Evolutionary conservation across 2,113 vertebrate genomes (phyloP), one percentile per base, ranked within the genome.

Genomic region (Maylandia zebra): DNA sequence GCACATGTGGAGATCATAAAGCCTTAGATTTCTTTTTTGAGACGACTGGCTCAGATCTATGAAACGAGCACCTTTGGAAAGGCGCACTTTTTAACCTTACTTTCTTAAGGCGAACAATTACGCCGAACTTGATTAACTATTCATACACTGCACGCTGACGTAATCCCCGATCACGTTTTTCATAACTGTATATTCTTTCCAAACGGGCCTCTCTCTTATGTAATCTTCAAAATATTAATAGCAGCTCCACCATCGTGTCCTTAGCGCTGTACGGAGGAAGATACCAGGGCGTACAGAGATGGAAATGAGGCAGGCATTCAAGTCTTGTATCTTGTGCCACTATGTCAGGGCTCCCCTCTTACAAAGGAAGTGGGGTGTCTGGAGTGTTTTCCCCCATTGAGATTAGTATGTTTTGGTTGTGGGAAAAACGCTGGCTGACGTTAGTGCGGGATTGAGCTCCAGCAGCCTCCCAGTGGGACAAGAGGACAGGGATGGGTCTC

Each of bases 321-420:
- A 22, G 85, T 48, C 55, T 52, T 86, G 57, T 74, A 82, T 90
- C 84, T 66, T 10, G 84, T 74, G 84, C 83, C 83, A 83, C 89
- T 55, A 56, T 90, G 81, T 92, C 92, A 84, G 76, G 50, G 50
- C 90, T 83, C 85, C 87, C 91, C 91, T 53, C 83, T 89, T 88
- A 83, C 53, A 82, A 57, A 59, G 91, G 83, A 82, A 89, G 86
- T 61, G 86, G 89, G 89, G 87, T 59, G 86, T 86, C 88, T 94
- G 83, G 86, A 93, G 90, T 91, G 88, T 94, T 91, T 89, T 22
- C 91, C 90, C 89, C 90, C 90, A 76, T 82, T 74, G 88, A 90
- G 90, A 94, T 61, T 88, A 93, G 93, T 95, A 86, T 94, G 90
- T 93, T 90, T 89, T 87, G 90, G 91, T 89, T 93, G 91, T 91